Conservation (phyloP, 2,888 invertebrate genomes). For the Eupithecia vulgata region DNA sequence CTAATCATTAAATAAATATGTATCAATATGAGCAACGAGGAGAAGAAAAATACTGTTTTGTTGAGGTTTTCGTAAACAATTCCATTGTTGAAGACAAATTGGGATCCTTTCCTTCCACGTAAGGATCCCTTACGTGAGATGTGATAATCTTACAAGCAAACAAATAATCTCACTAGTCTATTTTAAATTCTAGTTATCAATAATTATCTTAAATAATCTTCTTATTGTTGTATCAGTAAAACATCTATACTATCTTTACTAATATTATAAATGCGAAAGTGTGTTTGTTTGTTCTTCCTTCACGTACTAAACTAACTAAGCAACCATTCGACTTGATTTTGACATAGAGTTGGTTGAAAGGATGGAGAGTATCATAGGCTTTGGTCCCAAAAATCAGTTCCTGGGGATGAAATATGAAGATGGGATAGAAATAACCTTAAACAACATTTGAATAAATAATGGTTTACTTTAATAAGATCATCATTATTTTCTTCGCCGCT, state of each 20-base stretch:
- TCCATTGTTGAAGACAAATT: not conserved
- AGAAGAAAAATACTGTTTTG: not conserved
- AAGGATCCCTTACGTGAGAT: not conserved
- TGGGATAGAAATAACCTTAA: no score
- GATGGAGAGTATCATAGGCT: no score
- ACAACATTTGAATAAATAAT: not conserved
- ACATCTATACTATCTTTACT: no score
- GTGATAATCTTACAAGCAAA: not conserved
- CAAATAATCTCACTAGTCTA: not conserved
- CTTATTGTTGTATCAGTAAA: no score
- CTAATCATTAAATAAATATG: not conserved
- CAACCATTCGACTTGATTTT: no score
- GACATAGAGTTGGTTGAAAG: no score
- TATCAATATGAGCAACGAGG: not conserved
- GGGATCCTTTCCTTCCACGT: not conserved
- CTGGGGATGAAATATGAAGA: no score
- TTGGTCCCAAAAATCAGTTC: no score
- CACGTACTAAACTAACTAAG: no score
- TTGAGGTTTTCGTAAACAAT: not conserved
- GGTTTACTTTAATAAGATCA: not conserved
- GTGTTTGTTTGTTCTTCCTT: no score
- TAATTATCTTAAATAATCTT: not conserved
- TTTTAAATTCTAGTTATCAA: not conserved
- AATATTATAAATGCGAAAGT: no score
- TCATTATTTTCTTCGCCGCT: constrained; percentile 3